A percentile compares a stretch with the other conserved stretches of the same genome.
These are phyloP conservation scores for Lagenorhynchus albirostris DNA, from an alignment of 2,113 vertebrate genomes.

Conservation along the genomic window DNA sequence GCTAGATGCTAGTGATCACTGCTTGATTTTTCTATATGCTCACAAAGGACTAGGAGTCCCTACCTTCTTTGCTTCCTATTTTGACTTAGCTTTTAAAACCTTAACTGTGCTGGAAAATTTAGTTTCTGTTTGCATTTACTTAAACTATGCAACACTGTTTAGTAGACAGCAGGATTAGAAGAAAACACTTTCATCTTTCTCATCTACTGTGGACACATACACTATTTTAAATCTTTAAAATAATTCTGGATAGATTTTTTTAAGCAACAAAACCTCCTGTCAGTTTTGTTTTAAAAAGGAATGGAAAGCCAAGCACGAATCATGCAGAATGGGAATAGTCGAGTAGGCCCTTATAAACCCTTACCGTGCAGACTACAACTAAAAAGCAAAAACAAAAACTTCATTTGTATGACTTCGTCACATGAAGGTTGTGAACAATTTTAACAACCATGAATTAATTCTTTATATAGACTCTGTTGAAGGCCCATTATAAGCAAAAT, in stretches of 20 bases:
- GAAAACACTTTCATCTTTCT: neutral
- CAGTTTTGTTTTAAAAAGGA: neutral
- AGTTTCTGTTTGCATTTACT: neutral
- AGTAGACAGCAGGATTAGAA: neutral
- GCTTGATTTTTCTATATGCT: neutral
- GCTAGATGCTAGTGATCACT: neutral
- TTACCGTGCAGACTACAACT: neutral
- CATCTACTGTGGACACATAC: neutral
- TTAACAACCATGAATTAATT: neutral
- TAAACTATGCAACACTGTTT: neutral
- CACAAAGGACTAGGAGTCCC: neutral
- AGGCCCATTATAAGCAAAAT: neutral
- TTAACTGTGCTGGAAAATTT: neutral
- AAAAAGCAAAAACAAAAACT: neutral
- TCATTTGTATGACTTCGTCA: neutral
- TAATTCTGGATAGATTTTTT: slow-evolving; percentile 3
- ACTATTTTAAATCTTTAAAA: neutral
- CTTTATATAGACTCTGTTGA: neutral
- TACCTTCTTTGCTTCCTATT: neutral
- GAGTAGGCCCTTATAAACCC: neutral
- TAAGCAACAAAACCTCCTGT: neutral
- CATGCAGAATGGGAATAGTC: neutral
- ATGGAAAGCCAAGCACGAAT: neutral
- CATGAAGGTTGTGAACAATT: neutral
- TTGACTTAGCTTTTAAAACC: neutral